Percentiles rank a stretch among this genome's conserved stretches.
These are phyloP conservation scores for Proterorhinus semilunaris DNA, from an alignment of 2,113 vertebrate species.

Conservation along the genomic window DNA sequence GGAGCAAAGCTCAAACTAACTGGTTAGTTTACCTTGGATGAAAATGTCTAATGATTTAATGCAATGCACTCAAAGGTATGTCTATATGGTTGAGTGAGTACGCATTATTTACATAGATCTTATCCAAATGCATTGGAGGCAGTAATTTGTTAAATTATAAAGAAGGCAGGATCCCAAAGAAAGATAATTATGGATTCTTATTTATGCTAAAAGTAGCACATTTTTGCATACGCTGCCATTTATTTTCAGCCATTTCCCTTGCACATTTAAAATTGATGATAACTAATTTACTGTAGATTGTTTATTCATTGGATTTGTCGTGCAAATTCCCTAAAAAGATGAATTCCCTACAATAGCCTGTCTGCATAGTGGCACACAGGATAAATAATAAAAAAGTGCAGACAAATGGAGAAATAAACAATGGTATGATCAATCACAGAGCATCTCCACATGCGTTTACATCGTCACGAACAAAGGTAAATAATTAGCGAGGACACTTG, in stretches of 20 bases:
- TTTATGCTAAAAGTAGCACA: conserved; percentile 36
- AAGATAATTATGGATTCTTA: background rate
- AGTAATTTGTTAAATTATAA: background rate
- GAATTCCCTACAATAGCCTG: conserved; percentile 70
- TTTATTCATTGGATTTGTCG: conserved; percentile 76
- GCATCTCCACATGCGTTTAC: conserved; percentile 46
- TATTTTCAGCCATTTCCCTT: conserved; percentile 58
- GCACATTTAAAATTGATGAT: conserved; percentile 76
- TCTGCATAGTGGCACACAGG: conserved; percentile 51
- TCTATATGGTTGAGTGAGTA: background rate
- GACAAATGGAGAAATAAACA: conserved; percentile 69
- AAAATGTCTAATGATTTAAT: too few species aligned
- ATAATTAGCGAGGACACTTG: conserved; percentile 67
- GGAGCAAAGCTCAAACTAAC: too few species aligned
- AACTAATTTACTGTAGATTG: conserved; percentile 74
- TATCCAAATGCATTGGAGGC: background rate
- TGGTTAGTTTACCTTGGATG: too few species aligned
- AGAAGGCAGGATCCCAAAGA: background rate
- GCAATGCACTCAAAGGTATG: too few species aligned
- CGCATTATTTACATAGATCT: background rate
- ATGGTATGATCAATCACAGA: conserved; percentile 68
- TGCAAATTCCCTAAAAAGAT: conserved; percentile 72
- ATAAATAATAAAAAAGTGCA: conserved; percentile 77
- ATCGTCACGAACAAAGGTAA: conserved; percentile 67
- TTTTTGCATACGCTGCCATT: conserved; percentile 30